These are phyloP conservation scores for Ectemnius cavifrons DNA, from an alignment of 2,888 invertebrate genomes.

Conservation along the genomic window DNA sequence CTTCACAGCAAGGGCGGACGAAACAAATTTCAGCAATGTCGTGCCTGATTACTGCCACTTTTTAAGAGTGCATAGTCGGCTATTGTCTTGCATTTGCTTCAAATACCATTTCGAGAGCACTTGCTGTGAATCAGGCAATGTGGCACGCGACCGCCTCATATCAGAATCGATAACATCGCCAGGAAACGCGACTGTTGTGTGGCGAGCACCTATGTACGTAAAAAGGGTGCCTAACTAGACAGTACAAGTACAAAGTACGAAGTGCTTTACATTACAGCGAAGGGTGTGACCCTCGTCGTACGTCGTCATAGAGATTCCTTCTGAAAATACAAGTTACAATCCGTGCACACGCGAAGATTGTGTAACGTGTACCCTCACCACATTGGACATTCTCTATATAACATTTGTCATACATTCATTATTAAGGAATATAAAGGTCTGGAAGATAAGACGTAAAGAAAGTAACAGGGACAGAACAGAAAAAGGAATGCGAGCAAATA, in stretches of 20 bases:
- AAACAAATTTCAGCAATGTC: slow-evolving; percentile 12
- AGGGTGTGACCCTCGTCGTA: too few species aligned
- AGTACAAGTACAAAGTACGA: slow-evolving; percentile 12
- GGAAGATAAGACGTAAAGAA: too few species aligned
- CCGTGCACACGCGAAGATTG: slow-evolving; percentile 12
- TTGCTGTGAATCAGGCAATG: slow-evolving; percentile 2
- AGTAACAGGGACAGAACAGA: too few species aligned
- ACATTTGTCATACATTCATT: too few species aligned
- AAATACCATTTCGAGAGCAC: slow-evolving; percentile 23
- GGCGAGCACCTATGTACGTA: slow-evolving; percentile 27
- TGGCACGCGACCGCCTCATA: slow-evolving; percentile 12
- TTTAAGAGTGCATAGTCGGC: background rate
- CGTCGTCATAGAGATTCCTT: slow-evolving; percentile 3
- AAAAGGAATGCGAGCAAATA: slow-evolving; percentile 37
- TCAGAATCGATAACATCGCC: slow-evolving; percentile 17
- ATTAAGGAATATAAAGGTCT: too few species aligned
- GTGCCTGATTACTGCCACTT: background rate
- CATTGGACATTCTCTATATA: background rate
- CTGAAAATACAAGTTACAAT: slow-evolving; percentile 27
- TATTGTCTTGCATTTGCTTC: background rate
- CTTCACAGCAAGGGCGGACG: slow-evolving; percentile 17
- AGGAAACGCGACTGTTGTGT: slow-evolving; percentile 15
- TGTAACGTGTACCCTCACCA: background rate
- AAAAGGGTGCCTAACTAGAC: background rate
- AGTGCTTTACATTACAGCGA: slow-evolving; percentile 4